Evolutionary conservation across 1,140 invertebrate species (phyloP).

Genomic region (Pseudomyrmex gracilis): DNA sequence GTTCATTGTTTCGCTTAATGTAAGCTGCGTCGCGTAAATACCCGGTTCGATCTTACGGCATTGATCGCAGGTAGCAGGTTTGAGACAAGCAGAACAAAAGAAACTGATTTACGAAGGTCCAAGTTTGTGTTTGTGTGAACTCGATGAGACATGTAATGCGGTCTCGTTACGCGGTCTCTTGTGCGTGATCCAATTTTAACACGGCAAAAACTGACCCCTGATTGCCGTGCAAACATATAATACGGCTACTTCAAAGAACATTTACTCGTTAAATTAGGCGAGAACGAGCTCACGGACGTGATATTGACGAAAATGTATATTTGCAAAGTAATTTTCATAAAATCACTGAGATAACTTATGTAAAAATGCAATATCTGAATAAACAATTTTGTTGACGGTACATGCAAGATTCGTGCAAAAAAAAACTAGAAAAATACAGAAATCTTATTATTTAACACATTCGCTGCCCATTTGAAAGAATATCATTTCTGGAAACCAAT

Average conservation of each 20-base stretch:
- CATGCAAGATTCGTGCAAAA: constrained; percentile 6
- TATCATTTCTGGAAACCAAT: too few relatives aligned
- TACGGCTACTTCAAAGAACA: constrained; percentile 1
- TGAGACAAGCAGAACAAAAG: constrained; percentile 6
- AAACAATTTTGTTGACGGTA: constrained; percentile 7
- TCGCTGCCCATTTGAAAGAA: too few relatives aligned
- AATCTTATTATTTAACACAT: too few relatives aligned
- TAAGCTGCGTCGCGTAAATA: constrained; percentile 32
- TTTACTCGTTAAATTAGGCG: constrained; percentile 1
- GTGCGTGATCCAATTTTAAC: not conserved
- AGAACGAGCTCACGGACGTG: not conserved
- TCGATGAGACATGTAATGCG: not conserved
- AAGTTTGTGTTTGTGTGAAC: constrained; percentile 21
- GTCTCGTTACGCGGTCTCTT: constrained; percentile 17
- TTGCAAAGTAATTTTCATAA: not conserved
- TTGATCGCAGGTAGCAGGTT: constrained; percentile 36
- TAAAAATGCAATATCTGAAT: constrained; percentile 7
- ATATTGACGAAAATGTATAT: constrained; percentile 3
- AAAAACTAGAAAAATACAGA: too few relatives aligned
- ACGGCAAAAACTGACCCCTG: not conserved
- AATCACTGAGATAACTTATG: not conserved
- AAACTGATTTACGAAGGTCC: constrained; percentile 47
- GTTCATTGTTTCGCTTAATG: not conserved
- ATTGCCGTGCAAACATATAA: not conserved
- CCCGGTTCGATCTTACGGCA: not conserved